Base-by-base conservation (phyloP, 2,888 invertebrate species). In the Oithona nana region DNA sequence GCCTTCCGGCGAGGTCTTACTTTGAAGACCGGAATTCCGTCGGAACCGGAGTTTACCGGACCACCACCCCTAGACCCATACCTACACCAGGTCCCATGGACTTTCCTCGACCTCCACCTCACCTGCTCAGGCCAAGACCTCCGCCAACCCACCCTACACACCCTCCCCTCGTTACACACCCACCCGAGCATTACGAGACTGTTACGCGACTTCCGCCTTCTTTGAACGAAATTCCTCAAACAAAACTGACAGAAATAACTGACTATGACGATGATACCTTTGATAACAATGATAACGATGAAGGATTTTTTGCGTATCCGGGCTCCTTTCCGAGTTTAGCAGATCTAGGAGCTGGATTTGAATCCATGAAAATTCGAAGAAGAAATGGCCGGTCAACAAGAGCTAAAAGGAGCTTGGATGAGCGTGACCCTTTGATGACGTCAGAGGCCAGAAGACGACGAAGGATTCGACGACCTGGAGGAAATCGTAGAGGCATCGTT, bases 51-150 rank as follows among this genome's bases (percentile, higher is more conserved):
- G n/a, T n/a, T n/a, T n/a, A n/a, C n/a, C n/a, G n/a, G n/a, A 24
- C 57, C 20, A 57, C 57, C n/a, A 57, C 57, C 6, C 39, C 57
- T 6, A 28, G 57, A 31, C 57, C 57, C 29, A 57, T 57, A 16
- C 57, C 57, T n/a, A 57, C 57, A 8, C 57, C 57, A 31, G 57
- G 57, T 3, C 57, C 57, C 20, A 22, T 24, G n/a, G 57, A 57
- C 31, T 57, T 57, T 20, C 57, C 57, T 16, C n/a, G 8, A 1
- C 30, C 57, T 2, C 57, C 57, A 11, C 57, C 57, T 24, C 11
- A 28, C 20, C n/a, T 20, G 22, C 16, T 22, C n/a, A 57, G 30
- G 31, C 26, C 26, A 11, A 56, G 26, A 22, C 30, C 30, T 31
- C 16, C 30, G 2, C 57, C 57, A n/a, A 30, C 31, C 13, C 57